phyloP scores from a whole-genome alignment of 2,113 vertebrate species.

The Phylloscopus trochilus region DNA sequence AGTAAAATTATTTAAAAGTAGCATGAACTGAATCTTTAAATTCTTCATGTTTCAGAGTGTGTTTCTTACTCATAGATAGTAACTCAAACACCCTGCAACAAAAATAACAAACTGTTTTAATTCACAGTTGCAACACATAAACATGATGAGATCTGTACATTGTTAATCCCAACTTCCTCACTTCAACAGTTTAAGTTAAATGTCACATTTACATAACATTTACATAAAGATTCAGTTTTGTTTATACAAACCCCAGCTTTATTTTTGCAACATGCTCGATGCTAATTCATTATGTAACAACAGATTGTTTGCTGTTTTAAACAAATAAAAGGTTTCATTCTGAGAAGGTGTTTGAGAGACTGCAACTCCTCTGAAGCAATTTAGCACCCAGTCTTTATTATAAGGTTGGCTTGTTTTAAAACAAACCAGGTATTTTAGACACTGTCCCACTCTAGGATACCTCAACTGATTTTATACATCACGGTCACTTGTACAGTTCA shows the following conservation, averaged over 20 bases:
- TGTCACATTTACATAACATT: constrained; percentile 68
- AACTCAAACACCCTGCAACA: constrained; percentile 2
- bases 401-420: not conserved
- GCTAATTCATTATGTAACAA: constrained; percentile 39
- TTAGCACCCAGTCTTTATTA: not conserved
- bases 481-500: not conserved
- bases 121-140: constrained; percentile 38
- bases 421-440: not conserved
- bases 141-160: constrained; percentile 48
- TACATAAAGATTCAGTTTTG: constrained; percentile 49
- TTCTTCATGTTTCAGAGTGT: not conserved
- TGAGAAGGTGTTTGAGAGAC: not conserved
- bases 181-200: constrained; percentile 59
- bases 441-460: not conserved
- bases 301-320: constrained; percentile 35
- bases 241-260: constrained; percentile 51
- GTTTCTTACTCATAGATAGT: not conserved
- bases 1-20: not conserved
- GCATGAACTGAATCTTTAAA: not conserved
- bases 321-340: not conserved
- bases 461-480: not conserved
- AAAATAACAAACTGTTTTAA: constrained; percentile 47
- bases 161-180: constrained; percentile 42
- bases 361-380: not conserved
- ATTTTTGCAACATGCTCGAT: constrained; percentile 38